These are phyloP conservation scores for Cepaea nemoralis DNA, from an alignment of 1,140 invertebrate genomes.

Conservation along the genomic window DNA sequence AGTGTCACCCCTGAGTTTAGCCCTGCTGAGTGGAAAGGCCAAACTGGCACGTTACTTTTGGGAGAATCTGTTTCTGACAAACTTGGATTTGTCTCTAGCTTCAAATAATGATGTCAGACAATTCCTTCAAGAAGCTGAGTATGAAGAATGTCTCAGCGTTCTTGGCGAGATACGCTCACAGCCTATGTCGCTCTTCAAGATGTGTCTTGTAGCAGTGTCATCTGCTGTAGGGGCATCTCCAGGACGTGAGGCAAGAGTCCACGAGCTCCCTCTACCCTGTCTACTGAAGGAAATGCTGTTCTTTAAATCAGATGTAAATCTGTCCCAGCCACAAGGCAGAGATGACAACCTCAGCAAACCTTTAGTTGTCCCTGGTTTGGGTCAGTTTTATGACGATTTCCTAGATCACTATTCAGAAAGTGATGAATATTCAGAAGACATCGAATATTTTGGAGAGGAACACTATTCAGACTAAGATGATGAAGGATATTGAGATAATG, in stretches of 20 bases:
- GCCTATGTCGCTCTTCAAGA: not conserved
- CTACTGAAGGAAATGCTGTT: conserved; percentile 1
- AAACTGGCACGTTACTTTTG: not conserved
- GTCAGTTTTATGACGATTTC: too few species aligned
- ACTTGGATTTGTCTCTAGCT: not conserved
- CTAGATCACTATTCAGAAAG: too few species aligned
- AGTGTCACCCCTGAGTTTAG: conserved; percentile 11
- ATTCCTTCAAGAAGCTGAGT: not conserved
- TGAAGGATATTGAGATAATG: too few species aligned
- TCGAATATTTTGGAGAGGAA: too few species aligned
- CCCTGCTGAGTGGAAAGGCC: not conserved
- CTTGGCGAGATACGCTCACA: not conserved
- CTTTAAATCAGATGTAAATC: too few species aligned
- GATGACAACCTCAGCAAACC: too few species aligned
- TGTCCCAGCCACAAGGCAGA: too few species aligned
- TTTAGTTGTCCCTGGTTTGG: too few species aligned
- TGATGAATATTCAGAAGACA: too few species aligned
- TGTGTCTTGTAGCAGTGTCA: not conserved
- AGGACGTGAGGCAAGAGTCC: not conserved
- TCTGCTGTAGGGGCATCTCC: not conserved
- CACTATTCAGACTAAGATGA: too few species aligned
- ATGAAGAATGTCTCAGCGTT: not conserved
- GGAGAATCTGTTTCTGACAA: not conserved
- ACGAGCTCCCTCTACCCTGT: not conserved
- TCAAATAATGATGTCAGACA: not conserved